phyloP scores from a whole-genome alignment of 2,113 vertebrate species.

The Dascyllus trimaculatus region DNA sequence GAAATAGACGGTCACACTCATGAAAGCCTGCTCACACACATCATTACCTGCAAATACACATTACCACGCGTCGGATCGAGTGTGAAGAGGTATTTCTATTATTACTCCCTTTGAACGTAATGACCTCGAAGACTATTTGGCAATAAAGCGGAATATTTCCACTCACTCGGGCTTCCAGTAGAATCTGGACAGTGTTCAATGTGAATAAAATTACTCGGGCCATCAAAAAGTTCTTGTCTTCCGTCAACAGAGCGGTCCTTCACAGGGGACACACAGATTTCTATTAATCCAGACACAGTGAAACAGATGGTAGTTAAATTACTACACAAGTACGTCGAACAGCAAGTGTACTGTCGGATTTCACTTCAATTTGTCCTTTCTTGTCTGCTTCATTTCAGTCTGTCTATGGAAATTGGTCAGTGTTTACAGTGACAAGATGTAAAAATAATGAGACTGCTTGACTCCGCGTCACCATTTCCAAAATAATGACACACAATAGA shows the following conservation, averaged over 20 bases:
- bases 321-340: slow-evolving; percentile 22
- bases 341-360: neutral
- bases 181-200: slow-evolving; percentile 46
- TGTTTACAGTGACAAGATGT: neutral
- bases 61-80: slow-evolving; percentile 3
- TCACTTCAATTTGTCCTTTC: slow-evolving; percentile 19
- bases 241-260: slow-evolving; percentile 56
- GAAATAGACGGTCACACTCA: slow-evolving; percentile 27
- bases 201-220: slow-evolving; percentile 47
- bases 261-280: slow-evolving; percentile 41
- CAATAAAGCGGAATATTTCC: slow-evolving; percentile 47
- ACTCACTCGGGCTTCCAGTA: slow-evolving; percentile 28
- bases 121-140: slow-evolving; percentile 45
- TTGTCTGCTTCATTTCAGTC: slow-evolving; percentile 30
- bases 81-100: slow-evolving; percentile 21
- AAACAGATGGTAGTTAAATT: slow-evolving; percentile 45
- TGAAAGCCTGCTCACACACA: neutral
- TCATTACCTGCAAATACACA: slow-evolving; percentile 38
- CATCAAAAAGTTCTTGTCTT: slow-evolving; percentile 60
- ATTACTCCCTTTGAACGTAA: slow-evolving; percentile 35
- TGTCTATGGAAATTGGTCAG: neutral
- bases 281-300: slow-evolving; percentile 19
- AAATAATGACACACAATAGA: slow-evolving; percentile 14
- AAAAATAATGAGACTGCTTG: neutral
- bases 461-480: neutral